Conservation (phyloP, 2,113 vertebrate genomes). For the Egretta garzetta region DNA sequence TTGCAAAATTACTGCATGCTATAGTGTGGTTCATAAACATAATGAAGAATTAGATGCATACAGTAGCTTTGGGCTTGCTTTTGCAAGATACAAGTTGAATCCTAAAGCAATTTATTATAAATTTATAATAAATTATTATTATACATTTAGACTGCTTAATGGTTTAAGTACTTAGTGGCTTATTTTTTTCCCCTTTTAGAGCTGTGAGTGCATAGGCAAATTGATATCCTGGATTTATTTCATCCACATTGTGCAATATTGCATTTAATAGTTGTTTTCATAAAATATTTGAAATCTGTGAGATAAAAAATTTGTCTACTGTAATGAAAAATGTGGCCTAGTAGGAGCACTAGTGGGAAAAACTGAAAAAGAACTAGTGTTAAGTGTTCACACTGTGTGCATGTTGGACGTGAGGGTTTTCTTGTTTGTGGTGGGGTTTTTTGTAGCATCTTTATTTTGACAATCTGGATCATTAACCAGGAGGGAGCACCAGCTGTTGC, state of each 20-base stretch:
- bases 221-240: not conserved
- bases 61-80: not conserved
- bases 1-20: not conserved
- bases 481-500: not conserved
- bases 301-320: not conserved
- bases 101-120: not conserved
- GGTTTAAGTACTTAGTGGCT: accelerated
- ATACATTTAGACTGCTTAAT: not conserved
- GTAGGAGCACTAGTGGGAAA: not conserved
- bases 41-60: not conserved
- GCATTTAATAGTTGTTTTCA: not conserved
- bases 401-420: not conserved
- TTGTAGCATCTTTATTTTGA: not conserved
- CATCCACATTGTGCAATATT: not conserved
- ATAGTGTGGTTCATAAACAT: not conserved
- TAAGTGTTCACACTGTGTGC: not conserved
- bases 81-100: not conserved
- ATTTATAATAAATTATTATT: no score
- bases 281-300: not conserved
- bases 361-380: not conserved
- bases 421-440: not conserved
- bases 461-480: not conserved
- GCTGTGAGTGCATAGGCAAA: not conserved
- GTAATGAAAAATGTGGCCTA: not conserved
- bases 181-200: not conserved